Percentiles rank a stretch among this genome's conserved stretches.
Conservation (phyloP, 2,888 invertebrate species). For the Acleris literana region DNA sequence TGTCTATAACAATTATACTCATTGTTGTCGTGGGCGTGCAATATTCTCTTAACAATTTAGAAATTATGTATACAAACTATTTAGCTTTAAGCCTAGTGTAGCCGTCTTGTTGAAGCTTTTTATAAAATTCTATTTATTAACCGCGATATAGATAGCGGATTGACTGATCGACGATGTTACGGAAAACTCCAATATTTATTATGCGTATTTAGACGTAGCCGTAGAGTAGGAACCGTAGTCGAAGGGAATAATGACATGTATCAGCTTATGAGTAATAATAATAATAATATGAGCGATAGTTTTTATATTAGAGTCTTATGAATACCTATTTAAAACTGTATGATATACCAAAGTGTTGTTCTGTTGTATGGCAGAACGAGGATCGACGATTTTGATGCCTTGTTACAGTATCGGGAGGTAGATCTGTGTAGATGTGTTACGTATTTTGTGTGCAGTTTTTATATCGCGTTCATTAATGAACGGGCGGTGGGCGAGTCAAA, state of each 20-base stretch:
- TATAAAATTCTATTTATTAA: constrained; percentile 81
- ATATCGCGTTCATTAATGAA: constrained; percentile 1
- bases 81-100: constrained; percentile 81
- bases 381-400: constrained; percentile 23
- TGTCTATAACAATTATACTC: constrained; percentile 54
- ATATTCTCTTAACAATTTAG: constrained; percentile 81
- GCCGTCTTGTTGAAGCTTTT: constrained; percentile 83
- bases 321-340: constrained; percentile 54
- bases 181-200: constrained; percentile 77
- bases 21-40: constrained; percentile 72
- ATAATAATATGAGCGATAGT: constrained; percentile 67
- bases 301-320: constrained; percentile 76
- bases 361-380: constrained; percentile 48
- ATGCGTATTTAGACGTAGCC: constrained; percentile 71
- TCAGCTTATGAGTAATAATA: constrained; percentile 67
- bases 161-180: constrained; percentile 78
- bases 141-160: constrained; percentile 76
- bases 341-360: constrained; percentile 43
- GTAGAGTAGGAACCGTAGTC: constrained; percentile 53
- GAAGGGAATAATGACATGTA: constrained; percentile 55
- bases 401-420: not conserved
- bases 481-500: constrained; percentile 1
- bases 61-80: constrained; percentile 81
- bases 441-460: constrained; percentile 12
- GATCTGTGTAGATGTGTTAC: constrained; percentile 7